These are phyloP conservation scores for Paramisgurnus dabryanus DNA, from an alignment of 2,113 vertebrate genomes.

Conservation along the genomic window DNA sequence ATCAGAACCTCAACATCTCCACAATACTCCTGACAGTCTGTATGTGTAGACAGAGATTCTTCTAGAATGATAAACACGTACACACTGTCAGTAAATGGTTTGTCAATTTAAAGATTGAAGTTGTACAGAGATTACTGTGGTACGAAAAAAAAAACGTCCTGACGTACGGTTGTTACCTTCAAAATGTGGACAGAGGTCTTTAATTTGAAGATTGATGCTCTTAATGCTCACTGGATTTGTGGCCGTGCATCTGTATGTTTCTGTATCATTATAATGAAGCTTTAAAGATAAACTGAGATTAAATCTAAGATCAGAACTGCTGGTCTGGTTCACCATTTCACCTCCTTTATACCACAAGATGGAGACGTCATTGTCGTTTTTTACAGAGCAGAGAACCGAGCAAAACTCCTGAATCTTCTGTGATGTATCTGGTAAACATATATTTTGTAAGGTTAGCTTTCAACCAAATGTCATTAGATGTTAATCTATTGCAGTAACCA, in stretches of 20 bases:
- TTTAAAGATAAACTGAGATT: slow-evolving; percentile 16
- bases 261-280: slow-evolving; percentile 5
- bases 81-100: neutral
- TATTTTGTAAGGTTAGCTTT: neutral
- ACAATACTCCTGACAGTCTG: neutral
- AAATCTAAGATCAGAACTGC: neutral
- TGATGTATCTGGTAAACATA: neutral
- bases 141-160: neutral
- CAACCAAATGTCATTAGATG: neutral
- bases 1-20: neutral
- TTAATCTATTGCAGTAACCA: no score
- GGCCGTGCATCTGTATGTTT: neutral
- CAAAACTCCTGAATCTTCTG: neutral
- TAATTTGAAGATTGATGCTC: neutral
- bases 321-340: slow-evolving; percentile 8
- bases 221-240: neutral
- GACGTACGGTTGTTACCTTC: neutral
- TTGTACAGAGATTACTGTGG: neutral
- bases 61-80: no score
- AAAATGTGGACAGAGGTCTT: neutral
- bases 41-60: neutral
- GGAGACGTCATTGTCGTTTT: neutral
- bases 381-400: neutral
- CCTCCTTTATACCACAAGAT: neutral
- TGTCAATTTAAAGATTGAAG: neutral